Conservation (phyloP, 2,888 invertebrate species). For the Drosophila cracens region DNA sequence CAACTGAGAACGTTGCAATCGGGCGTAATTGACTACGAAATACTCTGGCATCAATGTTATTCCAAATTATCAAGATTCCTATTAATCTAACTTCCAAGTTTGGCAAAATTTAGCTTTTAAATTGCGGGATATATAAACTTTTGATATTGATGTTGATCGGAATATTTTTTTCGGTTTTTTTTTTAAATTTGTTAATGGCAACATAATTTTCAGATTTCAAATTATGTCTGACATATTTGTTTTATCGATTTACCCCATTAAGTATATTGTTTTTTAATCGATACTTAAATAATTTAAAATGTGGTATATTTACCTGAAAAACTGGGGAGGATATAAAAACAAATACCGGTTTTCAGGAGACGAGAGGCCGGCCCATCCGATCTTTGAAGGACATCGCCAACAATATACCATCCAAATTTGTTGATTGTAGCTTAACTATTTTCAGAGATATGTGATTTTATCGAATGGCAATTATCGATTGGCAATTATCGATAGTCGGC, state of each 20-base stretch:
- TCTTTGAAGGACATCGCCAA: neutral
- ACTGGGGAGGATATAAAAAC: neutral
- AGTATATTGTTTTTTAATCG: neutral
- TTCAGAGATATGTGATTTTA: neutral
- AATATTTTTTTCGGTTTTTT: too few relatives aligned
- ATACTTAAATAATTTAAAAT: too few relatives aligned
- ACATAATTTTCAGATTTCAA: too few relatives aligned
- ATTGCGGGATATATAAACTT: neutral
- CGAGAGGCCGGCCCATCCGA: neutral
- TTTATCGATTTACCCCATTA: too few relatives aligned
- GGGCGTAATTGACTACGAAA: neutral
- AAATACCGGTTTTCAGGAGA: neutral
- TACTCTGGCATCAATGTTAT: neutral
- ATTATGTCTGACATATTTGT: too few relatives aligned
- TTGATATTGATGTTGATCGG: neutral
- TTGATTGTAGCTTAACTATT: neutral
- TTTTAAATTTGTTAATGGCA: too few relatives aligned
- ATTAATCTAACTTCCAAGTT: neutral
- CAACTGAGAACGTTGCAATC: neutral
- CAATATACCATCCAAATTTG: neutral
- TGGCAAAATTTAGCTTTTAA: neutral
- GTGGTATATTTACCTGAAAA: too few relatives aligned
- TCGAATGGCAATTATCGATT: neutral
- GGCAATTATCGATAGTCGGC: neutral
- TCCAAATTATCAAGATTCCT: neutral